phyloP scores from a whole-genome alignment of 2,888 invertebrate species.

The Acrobasis suavella region DNA sequence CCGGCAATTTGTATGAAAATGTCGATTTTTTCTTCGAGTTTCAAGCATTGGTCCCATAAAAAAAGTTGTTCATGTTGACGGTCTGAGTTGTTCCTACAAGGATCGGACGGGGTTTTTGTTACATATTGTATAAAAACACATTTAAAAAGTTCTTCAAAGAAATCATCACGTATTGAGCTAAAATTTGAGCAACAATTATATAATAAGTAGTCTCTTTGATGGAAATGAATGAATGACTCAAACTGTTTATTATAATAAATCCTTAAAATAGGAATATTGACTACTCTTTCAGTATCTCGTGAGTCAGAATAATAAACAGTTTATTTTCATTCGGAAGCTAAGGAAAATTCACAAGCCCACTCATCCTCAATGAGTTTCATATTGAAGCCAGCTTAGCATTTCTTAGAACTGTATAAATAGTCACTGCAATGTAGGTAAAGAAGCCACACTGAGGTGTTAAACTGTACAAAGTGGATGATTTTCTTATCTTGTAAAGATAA shows the following conservation, averaged over 20 bases:
- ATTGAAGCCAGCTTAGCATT: constrained; percentile 27
- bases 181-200: no score
- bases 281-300: neutral
- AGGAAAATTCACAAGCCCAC: constrained; percentile 27
- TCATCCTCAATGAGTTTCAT: constrained; percentile 33
- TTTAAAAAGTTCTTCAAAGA: no score
- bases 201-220: no score
- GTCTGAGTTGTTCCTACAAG: no score
- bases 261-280: constrained; percentile 1
- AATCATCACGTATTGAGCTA: no score
- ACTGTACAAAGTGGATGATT: neutral
- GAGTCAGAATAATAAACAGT: constrained; percentile 14
- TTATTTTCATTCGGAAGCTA: neutral
- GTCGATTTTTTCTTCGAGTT: no score
- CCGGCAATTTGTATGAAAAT: no score
- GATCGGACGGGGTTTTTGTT: no score
- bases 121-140: no score
- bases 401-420: constrained; percentile 31
- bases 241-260: neutral
- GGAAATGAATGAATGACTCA: no score
- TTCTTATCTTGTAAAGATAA: neutral
- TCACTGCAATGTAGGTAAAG: constrained; percentile 29
- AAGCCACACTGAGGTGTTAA: constrained; percentile 17
- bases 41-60: no score
- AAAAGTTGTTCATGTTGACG: no score